Evolutionary conservation across 2,888 invertebrate species (phyloP), one percentile per base, ranked within the genome.

Genomic region (Lycaena phlaeas): DNA sequence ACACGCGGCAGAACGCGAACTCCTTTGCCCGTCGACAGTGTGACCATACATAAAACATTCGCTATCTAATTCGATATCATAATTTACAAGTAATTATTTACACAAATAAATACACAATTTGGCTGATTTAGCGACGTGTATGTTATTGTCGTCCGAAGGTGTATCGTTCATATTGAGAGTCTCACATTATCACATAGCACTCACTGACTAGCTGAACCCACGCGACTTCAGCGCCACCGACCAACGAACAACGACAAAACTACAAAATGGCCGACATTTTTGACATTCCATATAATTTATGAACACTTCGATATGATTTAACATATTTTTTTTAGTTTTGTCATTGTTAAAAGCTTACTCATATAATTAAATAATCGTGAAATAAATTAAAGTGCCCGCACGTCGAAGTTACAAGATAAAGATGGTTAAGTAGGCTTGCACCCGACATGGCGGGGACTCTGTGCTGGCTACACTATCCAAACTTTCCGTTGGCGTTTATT

Each of bases 91-190:
- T 61, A 58, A 61, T 55, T 79, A 82, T 81, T 69, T 75, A 78
- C 73, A 77, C 68, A 61, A 64, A 68, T 68, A 69, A 76, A 81
- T 79, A 78, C 70, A 75, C 69, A 70, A 74, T 78, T 79, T 78
- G 77, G 75, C 72, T 69, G 75, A 57, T 49, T 36, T 38, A 26
- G 39, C 26, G 39, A 25, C 29, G 22, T 30, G 39, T 30, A 12
- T 30, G 30, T 39, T 53, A 58, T 34, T 34, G 34, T 34, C 34
- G 12, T 10, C 10, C 3, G 18, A 22, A 22, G 7, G 59, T 61
- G 58, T 56, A 56, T 43, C 27, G 40, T 45, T 43, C 43, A 36
- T 62, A 63, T 62, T 64, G 49, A 58, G 50, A 57, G 63, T 69
- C 56, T 52, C 40, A 30, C 40, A 31, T 40, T n/a, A 40, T 40